Evolutionary conservation across 1,140 invertebrate genomes (phyloP), one percentile per base, ranked within the genome.

Genomic region (Bombus pascuorum): DNA sequence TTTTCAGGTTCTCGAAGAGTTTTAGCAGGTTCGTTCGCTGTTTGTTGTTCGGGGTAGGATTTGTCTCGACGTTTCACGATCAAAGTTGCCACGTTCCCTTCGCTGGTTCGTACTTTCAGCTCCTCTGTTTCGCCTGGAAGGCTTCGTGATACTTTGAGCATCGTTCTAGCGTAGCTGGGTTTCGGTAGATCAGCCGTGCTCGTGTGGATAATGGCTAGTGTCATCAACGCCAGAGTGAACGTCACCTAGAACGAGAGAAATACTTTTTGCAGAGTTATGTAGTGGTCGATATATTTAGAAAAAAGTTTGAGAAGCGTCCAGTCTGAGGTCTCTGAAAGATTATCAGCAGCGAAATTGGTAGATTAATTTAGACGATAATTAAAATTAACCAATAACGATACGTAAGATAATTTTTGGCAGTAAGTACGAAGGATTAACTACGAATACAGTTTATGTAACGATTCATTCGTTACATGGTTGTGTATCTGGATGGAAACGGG

Each of bases 91-190:
- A 97, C 91, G 71, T 96, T 97, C 18, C 97, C 97, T 25, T 97
- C 96, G 91, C 96, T 96, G 0, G 97, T 97, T 81, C 97, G 96
- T 0, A 98, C 97, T 91, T 97, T 97, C 18, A 98, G 92, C 18
- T 97, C 97, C 90, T 97, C 96, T 39, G 96, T 97, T 70, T 97
- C 96, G 9, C 97, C 96, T 4, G 97, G 97, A 3, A 98, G 94
- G 93, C 97, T 97, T 87, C 97, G 96, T 0, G 97, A 96, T 6
- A 98, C 97, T 92, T 98, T 97, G 2, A 98, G 93, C 91, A 97
- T 96, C 8, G 97, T 98, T 74, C 97, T 96, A 5, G 97, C 96
- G 59, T 96, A 93, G 42, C 96, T 94, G 8, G 96, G 96, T 39
- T 94, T 96, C 1, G 94, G 94, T 5, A 95, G 8, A 68, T 84